Conservation (phyloP, 2,888 invertebrate species). For the Plagodis dolabraria region DNA sequence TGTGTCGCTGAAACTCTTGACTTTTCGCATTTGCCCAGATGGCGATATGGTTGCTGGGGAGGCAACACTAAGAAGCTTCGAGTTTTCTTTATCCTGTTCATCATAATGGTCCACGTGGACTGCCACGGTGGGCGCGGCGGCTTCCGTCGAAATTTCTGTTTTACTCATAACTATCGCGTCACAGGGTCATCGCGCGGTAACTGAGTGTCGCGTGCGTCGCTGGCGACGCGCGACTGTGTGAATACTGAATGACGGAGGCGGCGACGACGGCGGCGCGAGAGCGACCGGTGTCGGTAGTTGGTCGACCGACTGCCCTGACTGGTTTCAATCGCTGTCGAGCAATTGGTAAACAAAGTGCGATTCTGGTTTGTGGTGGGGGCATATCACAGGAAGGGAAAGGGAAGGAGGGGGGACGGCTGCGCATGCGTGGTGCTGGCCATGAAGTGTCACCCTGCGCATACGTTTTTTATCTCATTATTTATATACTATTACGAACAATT, state of each 20-base stretch:
- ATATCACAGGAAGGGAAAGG: conserved; percentile 86
- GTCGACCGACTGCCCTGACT: conserved; percentile 73
- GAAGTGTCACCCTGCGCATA: conserved; percentile 89
- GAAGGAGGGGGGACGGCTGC: conserved; percentile 72
- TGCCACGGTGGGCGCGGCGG: conserved; percentile 75
- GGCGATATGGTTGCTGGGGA: conserved; percentile 67
- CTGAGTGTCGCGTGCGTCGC: conserved; percentile 74
- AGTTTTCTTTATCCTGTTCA: conserved; percentile 68
- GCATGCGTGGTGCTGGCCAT: conserved; percentile 89
- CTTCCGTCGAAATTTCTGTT: conserved; percentile 71
- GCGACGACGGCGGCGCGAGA: conserved; percentile 69
- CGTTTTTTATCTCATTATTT: conserved; percentile 72
- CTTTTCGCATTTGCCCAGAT: conserved; percentile 81
- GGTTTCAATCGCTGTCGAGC: conserved; percentile 70
- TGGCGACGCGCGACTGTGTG: conserved; percentile 71
- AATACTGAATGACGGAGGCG: conserved; percentile 52
- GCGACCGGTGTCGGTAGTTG: conserved; percentile 91
- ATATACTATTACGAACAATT: conserved; percentile 48
- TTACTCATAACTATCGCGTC: conserved; percentile 79
- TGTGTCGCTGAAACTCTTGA: conserved; percentile 81
- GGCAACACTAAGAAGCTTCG: conserved; percentile 70
- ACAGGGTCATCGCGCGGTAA: conserved; percentile 79
- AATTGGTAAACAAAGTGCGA: conserved; percentile 82
- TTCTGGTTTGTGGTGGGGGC: conserved; percentile 63
- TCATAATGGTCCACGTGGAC: conserved; percentile 76